Conservation (phyloP, 2,113 vertebrate genomes). For the Scartelaos histophorus region DNA sequence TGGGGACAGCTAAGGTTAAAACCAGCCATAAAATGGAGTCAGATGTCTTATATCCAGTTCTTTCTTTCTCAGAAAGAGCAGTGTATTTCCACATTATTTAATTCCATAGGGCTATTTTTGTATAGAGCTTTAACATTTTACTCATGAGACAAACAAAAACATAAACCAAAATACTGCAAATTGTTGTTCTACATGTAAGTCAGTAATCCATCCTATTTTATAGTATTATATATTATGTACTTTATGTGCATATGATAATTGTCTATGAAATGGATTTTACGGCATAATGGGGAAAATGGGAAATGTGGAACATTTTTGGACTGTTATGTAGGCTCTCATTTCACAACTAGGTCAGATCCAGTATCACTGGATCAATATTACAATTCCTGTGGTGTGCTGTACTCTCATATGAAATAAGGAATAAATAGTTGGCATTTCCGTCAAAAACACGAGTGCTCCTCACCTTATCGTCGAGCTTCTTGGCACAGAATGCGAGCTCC, state of each 20-base stretch:
- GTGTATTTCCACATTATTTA: background rate
- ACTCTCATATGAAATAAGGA: constrained; percentile 18
- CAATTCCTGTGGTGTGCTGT: background rate
- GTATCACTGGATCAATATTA: constrained; percentile 1
- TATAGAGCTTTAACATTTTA: background rate
- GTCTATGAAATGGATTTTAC: background rate
- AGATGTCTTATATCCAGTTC: background rate
- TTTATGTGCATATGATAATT: background rate
- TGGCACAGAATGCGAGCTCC: constrained; percentile 88
- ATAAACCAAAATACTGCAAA: background rate
- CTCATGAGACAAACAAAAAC: background rate
- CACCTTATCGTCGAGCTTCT: constrained; percentile 95
- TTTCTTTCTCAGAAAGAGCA: background rate
- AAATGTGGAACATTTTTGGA: constrained; percentile 21
- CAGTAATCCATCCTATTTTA: background rate
- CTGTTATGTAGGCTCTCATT: constrained; percentile 32
- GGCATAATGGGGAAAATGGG: background rate
- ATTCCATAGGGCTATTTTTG: background rate
- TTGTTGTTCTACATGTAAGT: background rate
- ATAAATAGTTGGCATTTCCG: constrained; percentile 13
- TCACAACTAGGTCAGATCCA: constrained; percentile 3
- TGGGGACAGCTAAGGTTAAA: constrained; percentile 39
- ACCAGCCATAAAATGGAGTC: constrained; percentile 19
- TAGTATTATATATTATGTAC: background rate
- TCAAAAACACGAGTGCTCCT: constrained; percentile 28